A percentile compares a stretch with the other conserved stretches of the same genome.
Evolutionary conservation across 2,113 vertebrate species (phyloP).

Genomic region (Zapornia atra): DNA sequence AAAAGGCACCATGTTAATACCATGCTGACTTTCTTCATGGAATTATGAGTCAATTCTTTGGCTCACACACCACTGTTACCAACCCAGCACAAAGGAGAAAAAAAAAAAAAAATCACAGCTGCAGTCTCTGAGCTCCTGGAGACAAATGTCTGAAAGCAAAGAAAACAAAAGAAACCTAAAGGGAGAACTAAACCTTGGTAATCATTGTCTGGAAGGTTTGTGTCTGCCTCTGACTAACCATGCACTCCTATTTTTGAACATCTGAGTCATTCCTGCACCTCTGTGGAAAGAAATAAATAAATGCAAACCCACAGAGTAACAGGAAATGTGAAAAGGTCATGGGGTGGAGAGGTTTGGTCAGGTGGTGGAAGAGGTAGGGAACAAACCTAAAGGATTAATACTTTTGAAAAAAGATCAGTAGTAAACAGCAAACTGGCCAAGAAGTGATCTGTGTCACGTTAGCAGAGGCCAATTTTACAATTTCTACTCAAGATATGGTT

Average conservation of each 20-base stretch:
- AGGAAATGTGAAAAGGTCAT: neutral
- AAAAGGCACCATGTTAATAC: slow-evolving; percentile 39
- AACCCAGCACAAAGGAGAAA: neutral
- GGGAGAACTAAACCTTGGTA: slow-evolving; percentile 19
- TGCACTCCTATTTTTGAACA: neutral
- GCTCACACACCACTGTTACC: neutral
- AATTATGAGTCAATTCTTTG: slow-evolving; percentile 51
- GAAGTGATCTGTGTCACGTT: neutral
- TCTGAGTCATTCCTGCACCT: slow-evolving; percentile 40
- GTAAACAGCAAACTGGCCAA: neutral
- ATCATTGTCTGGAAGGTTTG: neutral
- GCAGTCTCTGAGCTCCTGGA: slow-evolving; percentile 25
- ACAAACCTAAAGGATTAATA: neutral
- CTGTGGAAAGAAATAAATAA: neutral
- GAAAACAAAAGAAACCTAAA: slow-evolving; percentile 48
- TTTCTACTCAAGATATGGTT: neutral
- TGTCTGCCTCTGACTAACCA: slow-evolving; percentile 8
- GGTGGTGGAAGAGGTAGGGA: neutral
- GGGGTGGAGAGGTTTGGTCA: neutral
- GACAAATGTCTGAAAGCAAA: slow-evolving; percentile 42
- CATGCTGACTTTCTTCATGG: slow-evolving; percentile 44
- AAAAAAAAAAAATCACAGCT: slow-evolving; percentile 35
- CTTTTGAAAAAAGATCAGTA: neutral
- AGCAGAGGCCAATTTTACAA: neutral
- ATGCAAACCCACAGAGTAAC: neutral